Base-by-base conservation (phyloP, 2,797 vertebrate genomes). In the Orestias chungarensis region DNA sequence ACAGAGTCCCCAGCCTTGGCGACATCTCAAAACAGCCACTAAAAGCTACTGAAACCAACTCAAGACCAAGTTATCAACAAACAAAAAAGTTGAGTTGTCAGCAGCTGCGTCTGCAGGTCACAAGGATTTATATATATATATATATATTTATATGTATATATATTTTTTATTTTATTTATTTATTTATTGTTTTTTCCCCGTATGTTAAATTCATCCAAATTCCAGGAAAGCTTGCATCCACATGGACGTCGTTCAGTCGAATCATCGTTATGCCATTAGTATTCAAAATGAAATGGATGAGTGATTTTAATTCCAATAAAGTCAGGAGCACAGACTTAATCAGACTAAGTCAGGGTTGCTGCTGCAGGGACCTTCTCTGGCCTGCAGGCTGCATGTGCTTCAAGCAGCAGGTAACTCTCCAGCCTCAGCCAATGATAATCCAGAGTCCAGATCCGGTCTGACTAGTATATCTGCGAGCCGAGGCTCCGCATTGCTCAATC, bases 361-460 rank as follows among this genome's bases (percentile, higher is more conserved):
- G 42, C 15, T 27, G 54, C 27, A 12, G 42, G 7, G 40, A 35
- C 55, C 29, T 4, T 59, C 55, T 47, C 52, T 73, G 31, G 1
- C 25, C 62, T 44, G 69, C 23, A 15, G n/a, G n/a, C 52, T 49
- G 71, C 68, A 75, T 67, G 78, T 79, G 73, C 20, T 52, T 57
- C 44, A 29, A 68, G 25, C 29, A 20, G 66, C 46, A 81, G 64
- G 73, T 80, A 55, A 74, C 27, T 42, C 76, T 4, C 64, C 38
- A 81, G 75, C 54, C 71, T 87, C 79, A 87, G 88, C 92, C 92
- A 91, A 92, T 93, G 89, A 91, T 74, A 66, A 64, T 42, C 27
- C 78, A 87, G 86, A 68, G 73, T 68, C 42, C 73, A 72, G 66
- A 57, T 43, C 49, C 72, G 59, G 64, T 6, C 38, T 61, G 73